Percentiles rank a stretch among this genome's conserved stretches.
These are phyloP conservation scores for Cepaea hortensis DNA, from an alignment of 2,888 invertebrate genomes.

Conservation along the genomic window DNA sequence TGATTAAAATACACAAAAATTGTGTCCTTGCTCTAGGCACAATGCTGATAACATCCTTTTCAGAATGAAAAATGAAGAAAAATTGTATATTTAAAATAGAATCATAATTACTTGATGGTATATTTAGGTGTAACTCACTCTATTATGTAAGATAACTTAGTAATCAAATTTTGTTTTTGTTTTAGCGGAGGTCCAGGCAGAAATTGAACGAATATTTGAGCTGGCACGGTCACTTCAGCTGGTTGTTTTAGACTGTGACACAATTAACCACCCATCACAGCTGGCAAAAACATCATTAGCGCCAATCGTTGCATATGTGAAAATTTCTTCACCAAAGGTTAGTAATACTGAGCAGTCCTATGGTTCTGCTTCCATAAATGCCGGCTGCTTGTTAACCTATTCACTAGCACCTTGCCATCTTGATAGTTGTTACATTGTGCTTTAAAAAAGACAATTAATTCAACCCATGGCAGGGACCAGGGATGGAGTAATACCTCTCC, in stretches of 20 bases:
- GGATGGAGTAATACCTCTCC: no score
- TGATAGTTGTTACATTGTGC: neutral
- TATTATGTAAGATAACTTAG: neutral
- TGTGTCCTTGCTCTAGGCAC: no score
- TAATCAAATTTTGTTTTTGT: neutral
- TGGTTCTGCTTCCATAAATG: neutral
- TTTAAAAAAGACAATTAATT: no score
- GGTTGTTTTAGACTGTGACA: slow-evolving; percentile 99
- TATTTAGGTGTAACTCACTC: neutral
- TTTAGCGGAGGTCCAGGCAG: slow-evolving; percentile 91
- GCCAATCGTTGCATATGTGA: slow-evolving; percentile 98
- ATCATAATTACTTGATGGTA: no score
- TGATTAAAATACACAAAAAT: neutral
- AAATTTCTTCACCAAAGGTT: slow-evolving; percentile 99
- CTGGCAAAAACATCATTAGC: slow-evolving; percentile 98
- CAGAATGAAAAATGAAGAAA: no score
- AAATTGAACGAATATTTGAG: slow-evolving; percentile 99
- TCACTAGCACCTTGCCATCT: neutral
- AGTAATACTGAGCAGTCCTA: slow-evolving; percentile 58
- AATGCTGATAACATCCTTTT: no score
- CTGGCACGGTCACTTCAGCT: slow-evolving; percentile 96
- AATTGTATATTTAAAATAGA: no score
- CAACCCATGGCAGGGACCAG: no score
- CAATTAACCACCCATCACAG: slow-evolving; percentile 99
- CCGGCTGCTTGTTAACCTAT: neutral